A percentile compares a stretch with the other conserved stretches of the same genome.
phyloP scores from a whole-genome alignment of 2,888 invertebrate species.

The Nomada ruficornis region DNA sequence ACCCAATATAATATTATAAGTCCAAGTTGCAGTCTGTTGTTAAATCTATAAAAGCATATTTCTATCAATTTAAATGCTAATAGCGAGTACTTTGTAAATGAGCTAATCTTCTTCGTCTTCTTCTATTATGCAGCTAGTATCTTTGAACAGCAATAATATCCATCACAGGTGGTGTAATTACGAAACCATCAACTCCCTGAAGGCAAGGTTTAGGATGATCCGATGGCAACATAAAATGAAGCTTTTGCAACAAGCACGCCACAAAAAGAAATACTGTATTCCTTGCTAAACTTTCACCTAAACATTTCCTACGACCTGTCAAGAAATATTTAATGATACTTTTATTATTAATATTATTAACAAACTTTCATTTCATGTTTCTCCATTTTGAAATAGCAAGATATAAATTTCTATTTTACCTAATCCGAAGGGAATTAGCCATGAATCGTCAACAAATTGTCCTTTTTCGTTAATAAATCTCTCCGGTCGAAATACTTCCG shows the following conservation, averaged over 20 bases:
- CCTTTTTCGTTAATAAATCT: constrained; percentile 89
- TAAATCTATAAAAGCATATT: too few relatives aligned
- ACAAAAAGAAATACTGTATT: constrained; percentile 92
- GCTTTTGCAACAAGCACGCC: constrained; percentile 90
- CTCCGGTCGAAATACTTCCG: constrained; percentile 90
- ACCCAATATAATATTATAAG: too few relatives aligned
- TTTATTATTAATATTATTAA: not conserved
- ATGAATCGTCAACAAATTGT: constrained; percentile 87
- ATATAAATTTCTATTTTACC: constrained; percentile 83
- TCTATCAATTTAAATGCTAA: not conserved
- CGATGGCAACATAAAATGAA: constrained; percentile 88
- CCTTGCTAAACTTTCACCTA: constrained; percentile 92
- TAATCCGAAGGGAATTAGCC: constrained; percentile 90
- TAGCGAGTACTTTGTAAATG: not conserved
- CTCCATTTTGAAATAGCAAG: too few relatives aligned
- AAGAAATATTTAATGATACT: constrained; percentile 1
- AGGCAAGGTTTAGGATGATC: constrained; percentile 87
- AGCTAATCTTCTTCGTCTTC: not conserved
- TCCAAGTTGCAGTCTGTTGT: too few relatives aligned
- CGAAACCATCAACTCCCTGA: constrained; percentile 90
- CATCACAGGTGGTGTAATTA: constrained; percentile 77
- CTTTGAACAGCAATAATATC: constrained; percentile 44
- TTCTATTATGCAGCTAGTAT: constrained; percentile 7
- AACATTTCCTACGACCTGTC: constrained; percentile 85
- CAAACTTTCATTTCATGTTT: not conserved